Evolutionary conservation across 2,797 vertebrate species (phyloP), one percentile per base, ranked within the genome.

Genomic region (Otolemur crassicaudatus): DNA sequence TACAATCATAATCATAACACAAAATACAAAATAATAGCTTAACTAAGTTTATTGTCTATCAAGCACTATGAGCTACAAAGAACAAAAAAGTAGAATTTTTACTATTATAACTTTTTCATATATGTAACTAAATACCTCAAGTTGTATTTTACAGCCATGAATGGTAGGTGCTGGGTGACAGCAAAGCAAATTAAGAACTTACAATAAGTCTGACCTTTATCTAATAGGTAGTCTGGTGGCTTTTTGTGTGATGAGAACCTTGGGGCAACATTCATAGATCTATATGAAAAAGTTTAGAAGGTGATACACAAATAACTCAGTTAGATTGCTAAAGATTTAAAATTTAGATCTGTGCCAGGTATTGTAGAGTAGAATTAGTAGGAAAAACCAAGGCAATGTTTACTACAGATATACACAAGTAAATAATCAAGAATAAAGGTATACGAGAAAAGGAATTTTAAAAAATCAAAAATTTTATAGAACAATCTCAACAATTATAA

Each of bases 301-400:
- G 46, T 69, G 43, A 90, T 13, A 67, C 61, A 16, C 5, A 82
- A 90, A 58, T 60, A 92, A 87, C 70, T 94, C 37, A 73, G 63
- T 79, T 73, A 25, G 3, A 46, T 14, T 16, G 70, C 81, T 46
- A 94, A 91, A 82, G 27, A 58, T 63, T 25, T 91, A 40, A 94
- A 83, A 85, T 73, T 31, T 92, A 90, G 20, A 91, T 82, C 11
- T 88, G 13, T 73, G 37, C 49, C 73, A 95, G 34, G 89, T 93
- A n/a, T 40, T 60, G 20, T 1, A 81, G 60, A 92, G 20, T 1
- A 81, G 60, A 92, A 86, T 49, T n/a, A 43, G 31, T 49, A 91
- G 34, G 43, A 27, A 82, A 77, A 79, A 69, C 37, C 16, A 86
- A 84, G 5, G 40, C n/a, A 73, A 49, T 82, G 12, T 53, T 85